Evolutionary conservation across 2,797 vertebrate species (phyloP), one percentile per base, ranked within the genome.

Genomic region (Argya squamiceps): DNA sequence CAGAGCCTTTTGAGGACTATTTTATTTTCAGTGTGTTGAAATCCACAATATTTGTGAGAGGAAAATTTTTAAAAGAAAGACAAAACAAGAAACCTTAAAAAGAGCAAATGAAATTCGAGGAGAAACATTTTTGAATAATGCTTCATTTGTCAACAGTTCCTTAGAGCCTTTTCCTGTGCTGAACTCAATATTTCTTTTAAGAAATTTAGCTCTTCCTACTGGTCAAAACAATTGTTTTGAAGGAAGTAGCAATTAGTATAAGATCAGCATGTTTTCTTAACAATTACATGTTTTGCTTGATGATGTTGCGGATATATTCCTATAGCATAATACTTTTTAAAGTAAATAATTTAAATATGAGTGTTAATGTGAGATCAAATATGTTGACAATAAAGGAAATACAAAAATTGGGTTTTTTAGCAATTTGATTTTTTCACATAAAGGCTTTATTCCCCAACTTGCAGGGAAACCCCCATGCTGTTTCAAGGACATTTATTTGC

Each of bases 321-420:
- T 49, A 43, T 65, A n/a, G 15, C 2, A 11, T 14, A 15, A 0
- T 49, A 44, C 1, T 21, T 82, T 67, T 41, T 18, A 2, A 56
- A 60, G 52, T 21, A 39, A 87, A 32, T 59, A 75, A 63, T 32
- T 77, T 46, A 16, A 60, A 71, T 67, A 24, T 68, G 11, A 53
- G 2, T 63, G 7, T 41, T n/a, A 50, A 8, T 14, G 36, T 64
- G 18, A 64, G 10, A 52, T 13, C 14, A 68, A 74, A 78, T 14
- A 1, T 15, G 3, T 26, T n/a, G 12, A 36, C 2, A 62, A 22
- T 34, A 43, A 76, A 56, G 9, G 22, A 59, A 41, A 88, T 5
- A 39, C 0, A 58, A 67, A 77, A 65, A 34, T 2, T n/a, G 2
- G 0, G 1, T 0, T 0, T 30, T 63, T 44, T 22, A 62, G 7